A percentile compares a stretch with the other conserved stretches of the same genome.
Evolutionary conservation across 2,888 invertebrate genomes (phyloP).

Genomic region (Stenotaenia linearis): DNA sequence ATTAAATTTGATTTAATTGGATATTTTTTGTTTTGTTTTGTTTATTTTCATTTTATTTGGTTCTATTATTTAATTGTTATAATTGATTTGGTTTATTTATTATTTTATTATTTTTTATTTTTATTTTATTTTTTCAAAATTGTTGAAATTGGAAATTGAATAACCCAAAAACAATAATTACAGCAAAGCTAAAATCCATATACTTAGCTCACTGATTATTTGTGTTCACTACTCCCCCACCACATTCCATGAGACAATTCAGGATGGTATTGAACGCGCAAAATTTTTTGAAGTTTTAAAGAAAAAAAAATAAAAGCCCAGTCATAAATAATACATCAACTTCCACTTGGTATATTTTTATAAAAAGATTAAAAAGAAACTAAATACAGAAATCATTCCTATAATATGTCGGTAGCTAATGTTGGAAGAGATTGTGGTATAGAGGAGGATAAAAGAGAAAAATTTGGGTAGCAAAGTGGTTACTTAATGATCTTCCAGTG

Average conservation of each 20-base stretch:
- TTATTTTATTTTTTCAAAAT: background rate
- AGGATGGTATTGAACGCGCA: constrained; percentile 26
- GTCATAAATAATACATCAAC: constrained; percentile 21
- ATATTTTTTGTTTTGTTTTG: constrained; percentile 1
- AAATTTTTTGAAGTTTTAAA: background rate
- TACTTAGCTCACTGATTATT: constrained; percentile 26
- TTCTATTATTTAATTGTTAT: background rate
- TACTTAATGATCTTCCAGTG: constrained; percentile 23
- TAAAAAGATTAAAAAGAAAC: background rate
- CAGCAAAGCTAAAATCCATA: constrained; percentile 26
- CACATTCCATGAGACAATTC: background rate
- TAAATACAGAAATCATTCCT: constrained; percentile 24
- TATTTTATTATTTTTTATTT: background rate
- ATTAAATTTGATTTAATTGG: constrained; percentile 21
- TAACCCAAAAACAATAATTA: constrained; percentile 17
- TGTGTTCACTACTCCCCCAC: constrained; percentile 16
- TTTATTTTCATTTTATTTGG: background rate
- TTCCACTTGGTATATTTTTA: constrained; percentile 26
- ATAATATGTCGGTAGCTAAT: constrained; percentile 20
- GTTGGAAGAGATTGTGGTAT: constrained; percentile 6
- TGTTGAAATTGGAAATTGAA: constrained; percentile 2
- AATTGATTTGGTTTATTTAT: background rate
- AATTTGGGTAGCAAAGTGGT: constrained; percentile 21
- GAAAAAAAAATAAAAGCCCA: background rate
- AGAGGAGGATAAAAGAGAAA: background rate